Evolutionary conservation across 2,797 vertebrate species (phyloP).

Genomic region (Vespertilio murinus): DNA sequence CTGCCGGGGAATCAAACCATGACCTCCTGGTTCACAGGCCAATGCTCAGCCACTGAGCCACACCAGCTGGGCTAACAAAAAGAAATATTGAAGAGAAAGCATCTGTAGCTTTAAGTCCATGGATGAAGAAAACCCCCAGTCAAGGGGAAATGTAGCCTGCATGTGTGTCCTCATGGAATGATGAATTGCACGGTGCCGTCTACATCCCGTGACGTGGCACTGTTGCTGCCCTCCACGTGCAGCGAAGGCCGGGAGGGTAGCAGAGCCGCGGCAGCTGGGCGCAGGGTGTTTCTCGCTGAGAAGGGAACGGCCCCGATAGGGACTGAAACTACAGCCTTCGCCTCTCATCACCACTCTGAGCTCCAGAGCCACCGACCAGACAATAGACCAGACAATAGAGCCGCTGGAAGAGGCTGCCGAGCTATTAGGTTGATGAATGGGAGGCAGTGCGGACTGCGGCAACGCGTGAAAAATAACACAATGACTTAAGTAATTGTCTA

Average conservation of each 20-base stretch:
- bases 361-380: background rate
- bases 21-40: too few relatives aligned
- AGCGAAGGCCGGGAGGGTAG: background rate
- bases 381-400: background rate
- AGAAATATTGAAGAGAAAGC: background rate
- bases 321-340: background rate
- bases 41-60: too few relatives aligned
- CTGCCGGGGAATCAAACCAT: too few relatives aligned
- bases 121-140: background rate
- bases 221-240: background rate
- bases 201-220: background rate
- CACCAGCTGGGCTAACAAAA: too few relatives aligned
- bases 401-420: background rate
- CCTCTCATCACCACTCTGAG: background rate
- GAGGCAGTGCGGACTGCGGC: background rate
- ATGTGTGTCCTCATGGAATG: background rate
- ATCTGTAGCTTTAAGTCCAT: background rate
- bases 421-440: background rate
- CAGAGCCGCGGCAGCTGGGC: too few relatives aligned
- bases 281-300: background rate
- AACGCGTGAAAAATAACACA: conserved; percentile 29
- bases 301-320: background rate
- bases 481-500: background rate
- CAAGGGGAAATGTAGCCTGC: background rate
- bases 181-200: background rate